Conservation (phyloP, 2,797 vertebrate genomes). For the Melanotaenia boesemani region DNA sequence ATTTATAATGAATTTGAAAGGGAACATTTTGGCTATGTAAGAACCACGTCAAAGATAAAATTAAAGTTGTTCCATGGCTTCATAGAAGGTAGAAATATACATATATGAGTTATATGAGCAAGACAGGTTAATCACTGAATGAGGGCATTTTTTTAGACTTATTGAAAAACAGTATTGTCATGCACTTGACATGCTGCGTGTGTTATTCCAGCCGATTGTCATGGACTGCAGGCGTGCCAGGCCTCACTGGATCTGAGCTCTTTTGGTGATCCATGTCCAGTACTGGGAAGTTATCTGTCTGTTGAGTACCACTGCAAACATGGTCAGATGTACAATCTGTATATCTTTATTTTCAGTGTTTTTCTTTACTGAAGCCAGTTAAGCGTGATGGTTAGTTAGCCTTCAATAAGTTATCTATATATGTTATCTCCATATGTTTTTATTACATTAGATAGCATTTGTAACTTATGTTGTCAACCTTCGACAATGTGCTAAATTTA, state of each 20-base stretch:
- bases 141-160: not conserved
- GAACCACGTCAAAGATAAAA: too few species aligned
- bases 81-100: too few species aligned
- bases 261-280: conserved; percentile 89
- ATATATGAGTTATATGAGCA: not conserved
- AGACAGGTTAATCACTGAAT: conserved; percentile 3
- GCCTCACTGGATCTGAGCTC: conserved; percentile 82
- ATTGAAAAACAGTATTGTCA: not conserved
- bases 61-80: too few species aligned
- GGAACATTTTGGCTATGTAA: too few species aligned
- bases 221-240: conserved; percentile 92
- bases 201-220: conserved; percentile 86
- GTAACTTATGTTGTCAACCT: not conserved
- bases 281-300: conserved; percentile 90
- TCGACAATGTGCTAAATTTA: not conserved
- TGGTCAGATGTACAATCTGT: conserved; percentile 81
- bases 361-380: too few species aligned
- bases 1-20: too few species aligned
- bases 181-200: not conserved
- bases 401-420: not conserved
- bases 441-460: not conserved
- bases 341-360: not conserved
- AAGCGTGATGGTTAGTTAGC: too few species aligned
- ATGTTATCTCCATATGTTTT: not conserved
- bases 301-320: conserved; percentile 91